Evolutionary conservation across 2,113 vertebrate species (phyloP).

Genomic region (Notarius lentiginosus): DNA sequence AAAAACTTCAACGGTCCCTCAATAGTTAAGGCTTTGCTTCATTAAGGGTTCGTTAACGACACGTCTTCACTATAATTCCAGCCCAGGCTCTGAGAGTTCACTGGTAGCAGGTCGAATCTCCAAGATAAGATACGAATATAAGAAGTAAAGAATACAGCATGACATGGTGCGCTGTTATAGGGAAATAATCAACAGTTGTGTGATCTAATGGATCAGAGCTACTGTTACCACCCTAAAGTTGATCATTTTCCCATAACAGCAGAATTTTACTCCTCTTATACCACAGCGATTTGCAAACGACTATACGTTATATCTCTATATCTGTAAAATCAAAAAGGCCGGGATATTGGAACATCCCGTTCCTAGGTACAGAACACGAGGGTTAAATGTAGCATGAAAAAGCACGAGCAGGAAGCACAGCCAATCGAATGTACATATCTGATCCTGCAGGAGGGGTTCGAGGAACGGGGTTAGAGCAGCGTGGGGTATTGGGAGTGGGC

Average conservation of each 20-base stretch:
- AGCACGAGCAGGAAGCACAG: neutral
- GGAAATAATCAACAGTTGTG: neutral
- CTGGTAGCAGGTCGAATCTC: neutral
- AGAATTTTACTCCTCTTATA: neutral
- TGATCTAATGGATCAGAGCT: neutral
- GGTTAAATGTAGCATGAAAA: neutral
- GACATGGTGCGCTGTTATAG: neutral
- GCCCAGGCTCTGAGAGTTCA: neutral
- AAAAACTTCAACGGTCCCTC: no score
- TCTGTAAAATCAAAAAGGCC: neutral
- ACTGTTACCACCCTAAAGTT: neutral
- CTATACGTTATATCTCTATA: no score
- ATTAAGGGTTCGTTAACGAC: neutral
- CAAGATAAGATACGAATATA: neutral
- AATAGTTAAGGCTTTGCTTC: neutral
- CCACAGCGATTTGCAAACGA: neutral
- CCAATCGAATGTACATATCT: neutral
- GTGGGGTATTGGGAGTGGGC: neutral
- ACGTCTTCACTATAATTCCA: neutral
- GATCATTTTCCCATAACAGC: neutral
- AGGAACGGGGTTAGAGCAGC: neutral
- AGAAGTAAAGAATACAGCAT: neutral
- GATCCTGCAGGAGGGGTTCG: neutral
- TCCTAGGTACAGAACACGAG: neutral
- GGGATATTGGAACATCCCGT: neutral